phyloP scores from a whole-genome alignment of 2,113 vertebrate species.

The Eptesicus fuscus region DNA sequence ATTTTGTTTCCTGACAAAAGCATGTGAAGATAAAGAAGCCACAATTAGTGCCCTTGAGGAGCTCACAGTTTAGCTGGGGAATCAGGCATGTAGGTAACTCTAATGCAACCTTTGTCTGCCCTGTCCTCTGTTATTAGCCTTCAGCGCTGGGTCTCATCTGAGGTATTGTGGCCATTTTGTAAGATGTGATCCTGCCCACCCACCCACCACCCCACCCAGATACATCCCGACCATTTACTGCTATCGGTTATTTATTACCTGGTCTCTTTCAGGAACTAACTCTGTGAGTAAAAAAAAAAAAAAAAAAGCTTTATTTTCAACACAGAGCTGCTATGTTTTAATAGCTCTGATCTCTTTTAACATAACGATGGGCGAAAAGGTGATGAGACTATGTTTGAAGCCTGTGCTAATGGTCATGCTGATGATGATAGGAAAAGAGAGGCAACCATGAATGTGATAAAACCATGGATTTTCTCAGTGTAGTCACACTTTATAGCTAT shows the following conservation, averaged over 20 bases:
- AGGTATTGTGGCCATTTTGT: neutral
- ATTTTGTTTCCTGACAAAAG: constrained; percentile 4
- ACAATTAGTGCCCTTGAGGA: neutral
- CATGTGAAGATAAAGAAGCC: neutral
- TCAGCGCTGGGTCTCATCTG: neutral
- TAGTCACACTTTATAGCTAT: neutral
- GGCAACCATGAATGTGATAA: neutral
- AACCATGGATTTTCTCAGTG: neutral
- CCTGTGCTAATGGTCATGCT: neutral
- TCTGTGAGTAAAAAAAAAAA: neutral
- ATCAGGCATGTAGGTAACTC: neutral
- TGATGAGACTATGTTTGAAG: neutral
- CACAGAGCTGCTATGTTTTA: neutral
- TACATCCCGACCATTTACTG: neutral
- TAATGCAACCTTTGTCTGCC: neutral
- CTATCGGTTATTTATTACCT: neutral
- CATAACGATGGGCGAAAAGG: neutral
- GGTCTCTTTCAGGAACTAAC: neutral
- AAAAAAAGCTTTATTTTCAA: neutral
- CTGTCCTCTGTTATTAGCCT: neutral
- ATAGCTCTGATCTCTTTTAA: neutral
- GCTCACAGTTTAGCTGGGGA: neutral
- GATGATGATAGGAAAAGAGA: neutral
- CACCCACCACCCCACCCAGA: neutral
- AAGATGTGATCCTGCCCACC: neutral